These are phyloP conservation scores for Pecten maximus DNA, from an alignment of 2,888 invertebrate genomes.

Conservation along the genomic window DNA sequence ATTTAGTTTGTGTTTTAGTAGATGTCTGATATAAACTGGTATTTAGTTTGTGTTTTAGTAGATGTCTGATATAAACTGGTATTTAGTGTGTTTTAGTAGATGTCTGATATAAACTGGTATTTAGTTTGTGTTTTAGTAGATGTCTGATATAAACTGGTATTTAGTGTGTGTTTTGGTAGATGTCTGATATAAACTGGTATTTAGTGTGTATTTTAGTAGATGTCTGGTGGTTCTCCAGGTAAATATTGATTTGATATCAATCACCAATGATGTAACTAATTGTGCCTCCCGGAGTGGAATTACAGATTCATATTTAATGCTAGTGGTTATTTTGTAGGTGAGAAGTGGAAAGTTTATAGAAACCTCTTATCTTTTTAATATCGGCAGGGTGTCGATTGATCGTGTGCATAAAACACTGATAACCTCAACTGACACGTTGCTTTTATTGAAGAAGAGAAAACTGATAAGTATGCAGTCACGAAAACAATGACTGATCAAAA, in stretches of 20 bases:
- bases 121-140: no score
- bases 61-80: no score
- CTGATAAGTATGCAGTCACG: background rate
- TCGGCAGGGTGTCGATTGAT: constrained; percentile 12
- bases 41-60: no score
- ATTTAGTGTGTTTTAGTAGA: no score
- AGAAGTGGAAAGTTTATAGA: constrained; percentile 28
- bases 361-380: background rate
- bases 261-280: background rate
- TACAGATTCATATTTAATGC: constrained; percentile 15
- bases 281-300: background rate
- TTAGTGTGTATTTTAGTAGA: background rate
- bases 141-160: background rate
- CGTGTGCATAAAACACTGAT: constrained; percentile 7
- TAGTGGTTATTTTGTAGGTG: background rate
- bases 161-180: background rate
- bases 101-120: no score
- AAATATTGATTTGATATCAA: background rate
- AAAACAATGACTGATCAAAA: background rate
- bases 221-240: background rate
- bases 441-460: background rate
- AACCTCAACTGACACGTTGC: background rate
- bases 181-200: background rate
- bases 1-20: no score
- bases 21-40: no score